These are phyloP conservation scores for Myrmophylax atrothorax DNA, from an alignment of 2,113 vertebrate species.

Conservation along the genomic window DNA sequence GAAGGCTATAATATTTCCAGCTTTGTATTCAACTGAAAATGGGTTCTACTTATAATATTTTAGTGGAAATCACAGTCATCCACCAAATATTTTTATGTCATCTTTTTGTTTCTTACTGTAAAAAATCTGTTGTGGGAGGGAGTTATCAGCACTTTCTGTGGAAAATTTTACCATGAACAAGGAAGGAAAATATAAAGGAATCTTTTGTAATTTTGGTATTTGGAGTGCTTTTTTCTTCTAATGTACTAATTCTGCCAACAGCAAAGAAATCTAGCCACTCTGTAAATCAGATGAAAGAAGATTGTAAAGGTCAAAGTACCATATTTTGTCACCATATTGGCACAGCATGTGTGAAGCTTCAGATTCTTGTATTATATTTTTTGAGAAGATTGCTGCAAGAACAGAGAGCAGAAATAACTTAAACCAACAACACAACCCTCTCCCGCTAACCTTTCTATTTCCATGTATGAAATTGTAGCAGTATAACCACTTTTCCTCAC, in stretches of 20 bases:
- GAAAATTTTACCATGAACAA: not conserved
- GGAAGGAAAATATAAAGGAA: not conserved
- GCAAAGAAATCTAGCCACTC: not conserved
- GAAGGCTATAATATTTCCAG: not conserved
- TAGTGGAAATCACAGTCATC: not conserved
- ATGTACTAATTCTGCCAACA: not conserved
- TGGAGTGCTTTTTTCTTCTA: not conserved
- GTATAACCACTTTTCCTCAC: not conserved
- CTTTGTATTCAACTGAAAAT: not conserved
- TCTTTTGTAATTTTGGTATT: not conserved
- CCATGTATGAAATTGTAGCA: not conserved
- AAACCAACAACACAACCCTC: not conserved
- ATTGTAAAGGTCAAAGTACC: not conserved
- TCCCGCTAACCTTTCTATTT: not conserved
- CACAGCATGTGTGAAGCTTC: not conserved
- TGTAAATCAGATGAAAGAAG: not conserved
- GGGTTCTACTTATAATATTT: not conserved
- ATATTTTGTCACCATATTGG: conserved; percentile 13
- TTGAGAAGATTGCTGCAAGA: not conserved
- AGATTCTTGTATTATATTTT: not conserved
- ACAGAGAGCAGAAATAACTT: not conserved
- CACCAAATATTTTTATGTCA: not conserved
- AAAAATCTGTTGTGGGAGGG: not conserved
- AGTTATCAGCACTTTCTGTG: not conserved
- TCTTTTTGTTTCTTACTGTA: not conserved